Base-by-base conservation (phyloP, 2,888 invertebrate species). In the Cosmia trapezina region DNA sequence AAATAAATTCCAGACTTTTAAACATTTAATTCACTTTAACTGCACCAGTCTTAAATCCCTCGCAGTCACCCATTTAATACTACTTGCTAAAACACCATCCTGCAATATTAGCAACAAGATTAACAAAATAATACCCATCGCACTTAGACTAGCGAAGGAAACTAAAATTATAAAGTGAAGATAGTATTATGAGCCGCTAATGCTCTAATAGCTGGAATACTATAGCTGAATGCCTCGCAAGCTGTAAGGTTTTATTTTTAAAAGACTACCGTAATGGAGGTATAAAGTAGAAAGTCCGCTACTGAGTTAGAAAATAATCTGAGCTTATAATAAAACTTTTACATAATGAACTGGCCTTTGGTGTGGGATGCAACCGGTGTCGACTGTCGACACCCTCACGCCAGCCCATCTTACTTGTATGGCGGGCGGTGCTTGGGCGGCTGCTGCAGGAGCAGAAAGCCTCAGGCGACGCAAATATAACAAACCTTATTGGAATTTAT, bases 141-240 rank as follows among this genome's bases (percentile, higher is more conserved):
- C 22, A 22, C 47, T 22, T 17, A 54, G 14, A 22, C 41, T 47
- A 54, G 66, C 61, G 76, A 68, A 80, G 81, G 70, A 65, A 81
- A 57, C 81, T 71, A 61, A 71, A 69, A 69, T 80, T 63, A 76
- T 64, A 67, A 59, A 68, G 76, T 61, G 81, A 53, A 65, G 81
- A 81, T 70, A 54, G 59, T 22, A 37, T 65, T 80, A 83, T 59
- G 76, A 83, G 28, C 71, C 70, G 76, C 33, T 69, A 81, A 75
- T 71, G 75, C 17, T 54, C 11, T 75, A 61, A 80, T 60, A 71
- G 56, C 70, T 8, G n/a, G 53, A 33, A 51, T 80, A 68, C 8
- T 63, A 60, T 19, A 45, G 78, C 66, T 71, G 47, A 53, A 67
- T 82, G 14, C 33, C 17, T 54, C 63, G 53, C 56, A 41, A 70